Conservation (phyloP, 2,888 invertebrate genomes). For the Hirtodrosophila confusa region DNA sequence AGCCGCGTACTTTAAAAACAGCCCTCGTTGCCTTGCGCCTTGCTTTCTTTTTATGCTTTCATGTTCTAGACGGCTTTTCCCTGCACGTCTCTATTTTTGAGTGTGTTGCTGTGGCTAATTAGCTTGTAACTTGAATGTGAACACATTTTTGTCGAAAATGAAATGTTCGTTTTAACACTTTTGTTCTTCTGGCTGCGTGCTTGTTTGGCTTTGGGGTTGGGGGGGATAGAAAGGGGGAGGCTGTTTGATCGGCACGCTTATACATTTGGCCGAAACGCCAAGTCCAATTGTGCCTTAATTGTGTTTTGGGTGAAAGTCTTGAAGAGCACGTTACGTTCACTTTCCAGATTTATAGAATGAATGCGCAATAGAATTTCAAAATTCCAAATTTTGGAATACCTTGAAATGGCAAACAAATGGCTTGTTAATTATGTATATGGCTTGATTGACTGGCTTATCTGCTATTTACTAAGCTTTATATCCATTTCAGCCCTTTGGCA, state of each 20-base stretch:
- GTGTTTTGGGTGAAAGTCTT: constrained; percentile 66
- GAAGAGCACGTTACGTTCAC: constrained; percentile 9
- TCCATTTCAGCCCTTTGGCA: constrained; percentile 21
- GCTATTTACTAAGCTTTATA: background rate
- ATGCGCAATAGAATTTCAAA: constrained; percentile 25
- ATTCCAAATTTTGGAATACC: background rate
- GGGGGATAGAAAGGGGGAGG: constrained; percentile 10
- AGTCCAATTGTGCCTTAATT: constrained; percentile 59
- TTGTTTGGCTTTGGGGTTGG: background rate
- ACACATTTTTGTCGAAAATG: constrained; percentile 62
- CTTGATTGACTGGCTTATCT: background rate
- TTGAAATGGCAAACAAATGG: constrained; percentile 32
- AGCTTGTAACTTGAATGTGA: constrained; percentile 76
- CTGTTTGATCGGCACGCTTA: constrained; percentile 57
- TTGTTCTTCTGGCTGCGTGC: constrained; percentile 49
- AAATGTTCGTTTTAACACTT: constrained; percentile 74
- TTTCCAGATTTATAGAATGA: constrained; percentile 18
- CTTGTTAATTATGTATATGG: constrained; percentile 36
- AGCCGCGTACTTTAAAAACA: background rate
- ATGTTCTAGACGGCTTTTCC: constrained; percentile 58
- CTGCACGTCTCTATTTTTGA: constrained; percentile 26
- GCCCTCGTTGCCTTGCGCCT: constrained; percentile 35
- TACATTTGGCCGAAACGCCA: constrained; percentile 54
- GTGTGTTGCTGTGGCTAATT: constrained; percentile 64
- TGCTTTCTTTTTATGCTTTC: constrained; percentile 59